Base-by-base conservation (phyloP, 2,888 invertebrate genomes). In the Macroteleia sp. region DNA sequence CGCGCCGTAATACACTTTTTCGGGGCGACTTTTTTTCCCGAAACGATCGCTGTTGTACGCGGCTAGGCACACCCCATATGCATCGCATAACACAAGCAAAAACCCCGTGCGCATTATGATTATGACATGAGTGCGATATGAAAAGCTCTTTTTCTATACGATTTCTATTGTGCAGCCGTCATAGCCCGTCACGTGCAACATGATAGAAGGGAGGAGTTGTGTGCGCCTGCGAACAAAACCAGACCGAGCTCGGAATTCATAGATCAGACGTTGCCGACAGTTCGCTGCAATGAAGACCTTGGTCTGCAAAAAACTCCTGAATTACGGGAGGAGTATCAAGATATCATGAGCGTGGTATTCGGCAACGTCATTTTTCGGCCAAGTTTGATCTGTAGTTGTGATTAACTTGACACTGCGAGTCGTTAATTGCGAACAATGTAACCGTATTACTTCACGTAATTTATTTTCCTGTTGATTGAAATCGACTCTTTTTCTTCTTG, bases 101-200 rank as follows among this genome's bases (percentile, higher is more conserved):
- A 74, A 74, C 57, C 52, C 62, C 44, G 10, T 50, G 64, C 64
- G 78, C 66, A 74, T 78, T 78, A 73, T 78, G 78, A 80, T 78
- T 80, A 87, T 86, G 86, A 87, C 85, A 82, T 81, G 83, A 80
- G 81, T 73, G 74, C 54, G 59, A 77, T 82, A 82, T 66, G 83
- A 76, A 81, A 81, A 84, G 86, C 84, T 82, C 82, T 85, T 86
- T 86, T 88, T 88, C 83, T 86, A 75, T 85, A 84, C 77, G 84
- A 82, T 70, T 52, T 74, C 83, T 77, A 89, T 90, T 90, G 90
- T 90, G 82, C 64, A 67, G 75, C 82, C 84, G 88, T 90, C 90
- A 90, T 86, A 87, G 84, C 77, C 83, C 85, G 85, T 88, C 87
- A 87, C 54, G 82, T 79, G 71, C 71, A 82, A 78, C 81, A 64